Evolutionary conservation across 2,113 vertebrate genomes (phyloP), one percentile per base, ranked within the genome.

Genomic region (Corythornis madagascariensis): DNA sequence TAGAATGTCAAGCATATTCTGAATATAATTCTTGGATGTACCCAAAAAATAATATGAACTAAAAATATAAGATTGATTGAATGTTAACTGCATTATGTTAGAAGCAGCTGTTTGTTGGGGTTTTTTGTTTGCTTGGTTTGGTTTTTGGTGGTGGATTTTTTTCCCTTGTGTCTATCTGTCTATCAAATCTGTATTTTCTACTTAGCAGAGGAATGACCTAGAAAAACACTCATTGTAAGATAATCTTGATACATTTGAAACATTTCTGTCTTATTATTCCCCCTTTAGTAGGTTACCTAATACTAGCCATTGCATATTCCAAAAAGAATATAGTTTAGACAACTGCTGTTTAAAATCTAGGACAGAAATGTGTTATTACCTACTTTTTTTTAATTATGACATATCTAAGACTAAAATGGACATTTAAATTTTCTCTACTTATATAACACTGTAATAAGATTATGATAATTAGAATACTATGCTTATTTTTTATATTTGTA

Each of bases 291-390:
- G 33, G 5, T 42, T 40, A 73, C n/a, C 40, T 65, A 35, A n/a
- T 40, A 52, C 2, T 20, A 60, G 6, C 10, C 13, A 11, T 52
- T 56, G 10, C 0, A 0, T 52, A 35, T 26, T 60, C n/a, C 10
- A 1, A 73, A 56, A 48, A 56, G 40, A 47, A 42, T 24, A 17
- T 28, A 35, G 4, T 8, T 15, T 28, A n/a, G 29, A 22, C 13
- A 85, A 42, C 15, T 26, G 43, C n/a, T 72, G 31, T 10, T 55
- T 31, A 22, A 88, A 35, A 73, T 57, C 15, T 28, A 56, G 31
- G 22, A 45, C 86, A 31, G 40, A 61, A 59, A 45, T 42, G 4
- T 29, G 18, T 82, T 47, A 53, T 25, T 33, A 42, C 40, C 50
- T 53, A 26, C 2, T 45, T 45, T 42, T 42, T 33, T 77, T 57